Conservation (phyloP, 2,888 invertebrate species). For the Andrena haemorrhoa region DNA sequence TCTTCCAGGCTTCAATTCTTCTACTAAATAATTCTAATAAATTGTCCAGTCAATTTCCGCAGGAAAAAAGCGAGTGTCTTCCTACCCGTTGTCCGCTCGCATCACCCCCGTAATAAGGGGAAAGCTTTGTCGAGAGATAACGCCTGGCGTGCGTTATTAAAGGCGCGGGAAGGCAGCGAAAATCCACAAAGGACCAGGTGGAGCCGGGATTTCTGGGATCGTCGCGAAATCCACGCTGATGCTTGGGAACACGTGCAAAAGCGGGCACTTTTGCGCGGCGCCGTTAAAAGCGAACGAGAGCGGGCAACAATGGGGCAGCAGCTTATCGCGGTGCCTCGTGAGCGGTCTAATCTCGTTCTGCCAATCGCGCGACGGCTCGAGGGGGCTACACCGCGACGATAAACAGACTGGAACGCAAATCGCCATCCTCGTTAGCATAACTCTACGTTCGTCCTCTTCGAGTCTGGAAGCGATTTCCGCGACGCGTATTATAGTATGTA, state of each 20-base stretch:
- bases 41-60: too few relatives aligned
- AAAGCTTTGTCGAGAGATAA: slow-evolving; percentile 32
- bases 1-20: not conserved
- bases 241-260: slow-evolving; percentile 45
- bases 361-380: slow-evolving; percentile 69
- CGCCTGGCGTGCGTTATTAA: slow-evolving; percentile 35
- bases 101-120: not conserved
- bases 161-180: slow-evolving; percentile 23
- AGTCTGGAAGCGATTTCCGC: slow-evolving; percentile 41
- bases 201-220: slow-evolving; percentile 11
- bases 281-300: slow-evolving; percentile 68
- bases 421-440: slow-evolving; percentile 73
- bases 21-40: too few relatives aligned
- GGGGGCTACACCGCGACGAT: slow-evolving; percentile 67
- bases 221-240: slow-evolving; percentile 27
- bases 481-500: slow-evolving; percentile 32
- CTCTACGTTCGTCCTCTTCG: slow-evolving; percentile 67
- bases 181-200: slow-evolving; percentile 24
- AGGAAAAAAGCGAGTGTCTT: slow-evolving; percentile 4
- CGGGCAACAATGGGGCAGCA: slow-evolving; percentile 66
- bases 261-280: slow-evolving; percentile 52
- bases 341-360: slow-evolving; percentile 72
- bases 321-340: slow-evolving; percentile 68
- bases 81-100: slow-evolving; percentile 10
- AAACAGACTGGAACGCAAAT: slow-evolving; percentile 75